Evolutionary conservation across 30 jellyfish, hydroid and myxozoan species (phyloP).

Genomic region (Aurelia aurita complex sp. Pacific): DNA sequence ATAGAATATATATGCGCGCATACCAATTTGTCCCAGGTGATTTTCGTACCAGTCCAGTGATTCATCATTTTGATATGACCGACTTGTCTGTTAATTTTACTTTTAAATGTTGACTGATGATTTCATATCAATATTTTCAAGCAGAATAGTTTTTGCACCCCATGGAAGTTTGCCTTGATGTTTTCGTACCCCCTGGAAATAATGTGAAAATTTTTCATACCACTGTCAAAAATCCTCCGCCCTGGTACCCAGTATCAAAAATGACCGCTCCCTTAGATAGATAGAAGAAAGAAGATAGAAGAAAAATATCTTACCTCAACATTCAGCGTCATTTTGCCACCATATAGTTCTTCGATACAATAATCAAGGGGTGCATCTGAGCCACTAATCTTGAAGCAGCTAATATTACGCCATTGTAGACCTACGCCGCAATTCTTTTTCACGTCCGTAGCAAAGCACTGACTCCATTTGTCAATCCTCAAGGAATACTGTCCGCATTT

Average conservation of each 20-base stretch:
- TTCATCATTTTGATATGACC: too few species aligned
- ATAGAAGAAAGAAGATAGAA: not conserved
- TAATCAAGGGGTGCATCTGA: constrained; percentile 43
- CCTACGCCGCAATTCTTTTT: constrained; percentile 57
- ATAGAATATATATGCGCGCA: too few species aligned
- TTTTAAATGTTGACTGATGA: too few species aligned
- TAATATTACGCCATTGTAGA: constrained; percentile 67
- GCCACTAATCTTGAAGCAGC: constrained; percentile 57
- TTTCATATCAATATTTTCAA: too few species aligned
- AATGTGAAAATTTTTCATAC: not conserved
- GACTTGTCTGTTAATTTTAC: too few species aligned
- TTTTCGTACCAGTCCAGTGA: too few species aligned
- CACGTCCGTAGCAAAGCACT: constrained; percentile 41
- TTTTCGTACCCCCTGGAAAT: not conserved
- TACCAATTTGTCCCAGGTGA: too few species aligned
- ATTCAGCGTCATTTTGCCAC: constrained; percentile 29
- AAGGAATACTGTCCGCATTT: constrained; percentile 54
- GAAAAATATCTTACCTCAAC: constrained; percentile 19
- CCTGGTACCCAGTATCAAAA: too few species aligned
- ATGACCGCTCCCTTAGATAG: not conserved
- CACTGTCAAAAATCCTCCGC: too few species aligned
- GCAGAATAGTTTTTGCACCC: too few species aligned
- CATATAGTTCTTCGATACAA: constrained; percentile 63
- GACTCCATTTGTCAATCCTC: constrained; percentile 64
- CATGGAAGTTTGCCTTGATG: not conserved